phyloP scores from a whole-genome alignment of 1,140 invertebrate genomes.

The Lineus longissimus region DNA sequence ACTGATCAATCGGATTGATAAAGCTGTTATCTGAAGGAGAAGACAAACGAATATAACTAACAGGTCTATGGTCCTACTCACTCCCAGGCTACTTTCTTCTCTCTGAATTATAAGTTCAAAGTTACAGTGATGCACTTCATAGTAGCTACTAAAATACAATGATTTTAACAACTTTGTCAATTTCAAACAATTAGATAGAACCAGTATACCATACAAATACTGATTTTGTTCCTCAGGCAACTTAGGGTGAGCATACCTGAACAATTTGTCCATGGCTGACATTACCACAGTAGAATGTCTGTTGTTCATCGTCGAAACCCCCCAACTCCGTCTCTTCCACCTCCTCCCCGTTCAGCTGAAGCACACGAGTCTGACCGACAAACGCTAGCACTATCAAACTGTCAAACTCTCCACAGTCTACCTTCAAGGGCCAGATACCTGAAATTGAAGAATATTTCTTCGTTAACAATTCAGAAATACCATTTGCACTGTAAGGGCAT shows the following conservation, averaged over 20 bases:
- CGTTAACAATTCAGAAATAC: no score
- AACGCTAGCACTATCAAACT: constrained; percentile 90
- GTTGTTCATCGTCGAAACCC: constrained; percentile 78
- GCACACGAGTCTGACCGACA: constrained; percentile 87
- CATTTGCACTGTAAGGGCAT: no score
- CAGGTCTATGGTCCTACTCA: no score
- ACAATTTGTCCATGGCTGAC: constrained; percentile 76
- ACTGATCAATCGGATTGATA: constrained; percentile 67
- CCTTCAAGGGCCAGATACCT: constrained; percentile 87
- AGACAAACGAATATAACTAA: background rate
- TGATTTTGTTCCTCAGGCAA: no score
- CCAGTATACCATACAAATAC: no score
- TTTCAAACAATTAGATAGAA: no score
- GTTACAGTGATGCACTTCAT: no score
- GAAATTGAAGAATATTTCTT: constrained; percentile 15
- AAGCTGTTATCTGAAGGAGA: constrained; percentile 71
- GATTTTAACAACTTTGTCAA: no score
- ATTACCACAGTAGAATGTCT: constrained; percentile 91
- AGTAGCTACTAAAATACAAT: no score
- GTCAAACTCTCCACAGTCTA: constrained; percentile 68
- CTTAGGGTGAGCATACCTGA: constrained; percentile 38
- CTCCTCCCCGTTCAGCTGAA: constrained; percentile 87
- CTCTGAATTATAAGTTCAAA: no score
- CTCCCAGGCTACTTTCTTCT: no score
- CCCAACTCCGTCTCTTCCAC: constrained; percentile 92